These are phyloP conservation scores for Ichneumon xanthorius DNA, from an alignment of 2,888 invertebrate species.

Conservation along the genomic window DNA sequence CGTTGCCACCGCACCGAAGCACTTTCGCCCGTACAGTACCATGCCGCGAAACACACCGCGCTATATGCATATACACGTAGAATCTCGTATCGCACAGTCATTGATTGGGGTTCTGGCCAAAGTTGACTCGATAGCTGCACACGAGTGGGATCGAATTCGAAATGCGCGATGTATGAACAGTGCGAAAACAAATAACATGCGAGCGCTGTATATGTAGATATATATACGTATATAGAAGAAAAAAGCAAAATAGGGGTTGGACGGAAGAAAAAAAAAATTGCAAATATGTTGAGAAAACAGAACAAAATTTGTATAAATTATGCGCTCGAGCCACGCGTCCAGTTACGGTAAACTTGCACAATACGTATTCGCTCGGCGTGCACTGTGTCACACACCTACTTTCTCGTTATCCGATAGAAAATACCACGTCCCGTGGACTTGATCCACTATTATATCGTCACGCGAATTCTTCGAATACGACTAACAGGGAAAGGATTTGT, in stretches of 20 bases:
- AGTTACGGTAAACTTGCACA: constrained; percentile 26
- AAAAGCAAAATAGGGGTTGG: neutral
- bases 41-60: constrained; percentile 46
- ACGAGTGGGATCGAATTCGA: neutral
- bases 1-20: constrained; percentile 30
- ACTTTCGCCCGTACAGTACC: constrained; percentile 60
- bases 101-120: constrained; percentile 35
- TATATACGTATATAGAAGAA: neutral
- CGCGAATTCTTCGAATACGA: neutral
- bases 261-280: constrained; percentile 14
- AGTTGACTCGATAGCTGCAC: constrained; percentile 30
- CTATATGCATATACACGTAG: constrained; percentile 32
- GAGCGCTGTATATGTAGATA: constrained; percentile 14
- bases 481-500: neutral
- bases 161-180: constrained; percentile 45
- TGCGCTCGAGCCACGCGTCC: constrained; percentile 28
- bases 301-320: constrained; percentile 55
- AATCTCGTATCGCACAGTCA: constrained; percentile 24
- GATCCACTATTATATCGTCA: constrained; percentile 60
- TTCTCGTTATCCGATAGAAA: constrained; percentile 2
- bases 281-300: constrained; percentile 30
- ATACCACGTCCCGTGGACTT: constrained; percentile 60
- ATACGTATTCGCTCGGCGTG: constrained; percentile 20
- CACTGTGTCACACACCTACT: constrained; percentile 22
- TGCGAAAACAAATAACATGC: constrained; percentile 49